A percentile compares a stretch with the other conserved stretches of the same genome.
These are phyloP conservation scores for Cheilosia scutellata DNA, from an alignment of 2,888 invertebrate genomes.

Conservation along the genomic window DNA sequence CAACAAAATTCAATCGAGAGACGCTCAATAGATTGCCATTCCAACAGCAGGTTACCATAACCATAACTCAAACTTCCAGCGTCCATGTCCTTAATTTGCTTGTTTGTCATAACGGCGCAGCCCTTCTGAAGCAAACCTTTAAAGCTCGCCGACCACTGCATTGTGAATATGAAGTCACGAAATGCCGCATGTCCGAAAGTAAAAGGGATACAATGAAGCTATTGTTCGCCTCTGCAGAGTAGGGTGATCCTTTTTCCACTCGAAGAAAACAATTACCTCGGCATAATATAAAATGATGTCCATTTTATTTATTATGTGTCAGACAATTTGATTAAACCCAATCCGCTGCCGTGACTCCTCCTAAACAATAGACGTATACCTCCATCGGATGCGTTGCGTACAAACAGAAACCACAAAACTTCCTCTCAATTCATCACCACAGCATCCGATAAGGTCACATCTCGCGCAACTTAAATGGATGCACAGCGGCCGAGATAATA, in stretches of 20 bases:
- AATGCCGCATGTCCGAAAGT: neutral
- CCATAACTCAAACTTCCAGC: too few species aligned
- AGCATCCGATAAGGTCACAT: conserved; percentile 72
- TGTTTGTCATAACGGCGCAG: too few species aligned
- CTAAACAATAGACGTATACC: conserved; percentile 52
- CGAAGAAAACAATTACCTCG: conserved; percentile 10
- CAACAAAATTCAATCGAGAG: too few species aligned
- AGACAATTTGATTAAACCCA: conserved; percentile 67
- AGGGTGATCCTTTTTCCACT: conserved; percentile 16
- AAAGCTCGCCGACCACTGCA: neutral
- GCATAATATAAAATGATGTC: conserved; percentile 18
- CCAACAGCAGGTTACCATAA: too few species aligned
- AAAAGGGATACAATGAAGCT: neutral
- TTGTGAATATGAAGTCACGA: neutral
- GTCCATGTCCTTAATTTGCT: too few species aligned
- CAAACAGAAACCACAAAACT: conserved; percentile 54
- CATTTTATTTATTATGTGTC: conserved; percentile 71
- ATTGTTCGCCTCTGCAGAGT: neutral
- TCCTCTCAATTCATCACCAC: conserved; percentile 73
- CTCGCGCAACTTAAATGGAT: conserved; percentile 61
- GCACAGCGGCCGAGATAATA: conserved; percentile 43
- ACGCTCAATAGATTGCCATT: too few species aligned
- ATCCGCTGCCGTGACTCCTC: conserved; percentile 53
- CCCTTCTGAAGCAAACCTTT: neutral
- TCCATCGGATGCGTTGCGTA: conserved; percentile 8